phyloP scores from a whole-genome alignment of 23 tunicate species.

The Styela plicata region DNA sequence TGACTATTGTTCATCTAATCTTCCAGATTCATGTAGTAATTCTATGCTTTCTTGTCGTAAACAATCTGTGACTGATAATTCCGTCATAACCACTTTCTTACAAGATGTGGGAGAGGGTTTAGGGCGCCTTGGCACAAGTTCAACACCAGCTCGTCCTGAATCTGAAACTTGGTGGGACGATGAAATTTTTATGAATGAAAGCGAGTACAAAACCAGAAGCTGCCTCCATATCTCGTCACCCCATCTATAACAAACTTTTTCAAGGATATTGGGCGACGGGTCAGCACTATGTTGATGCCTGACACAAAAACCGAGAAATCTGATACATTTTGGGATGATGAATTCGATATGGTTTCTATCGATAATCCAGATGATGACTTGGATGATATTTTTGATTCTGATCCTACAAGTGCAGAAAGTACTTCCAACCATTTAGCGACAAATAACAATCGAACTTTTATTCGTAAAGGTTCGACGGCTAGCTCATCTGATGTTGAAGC shows the following conservation, averaged over 20 bases:
- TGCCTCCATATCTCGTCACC: conserved; percentile 18
- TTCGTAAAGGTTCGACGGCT: neutral
- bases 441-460: neutral
- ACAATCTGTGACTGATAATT: conserved; percentile 14
- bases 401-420: conserved; percentile 19
- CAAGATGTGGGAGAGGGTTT: conserved; percentile 67
- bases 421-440: neutral
- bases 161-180: conserved; percentile 26
- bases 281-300: neutral
- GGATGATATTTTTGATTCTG: conserved; percentile 46
- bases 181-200: conserved; percentile 13
- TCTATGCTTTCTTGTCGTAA: neutral
- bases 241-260: conserved; percentile 6
- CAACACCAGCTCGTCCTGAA: neutral
- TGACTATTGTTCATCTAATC: conserved; percentile 24
- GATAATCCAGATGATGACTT: conserved; percentile 20
- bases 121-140: conserved; percentile 35
- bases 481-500: neutral
- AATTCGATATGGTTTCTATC: conserved; percentile 34
- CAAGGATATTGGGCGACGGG: neutral
- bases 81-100: conserved; percentile 40
- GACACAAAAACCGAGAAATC: neutral
- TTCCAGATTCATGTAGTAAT: conserved; percentile 41
- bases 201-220: neutral
- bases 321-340: conserved; percentile 55